Base-by-base conservation (phyloP, 2,113 vertebrate genomes). In the Chloropsis hardwickii region DNA sequence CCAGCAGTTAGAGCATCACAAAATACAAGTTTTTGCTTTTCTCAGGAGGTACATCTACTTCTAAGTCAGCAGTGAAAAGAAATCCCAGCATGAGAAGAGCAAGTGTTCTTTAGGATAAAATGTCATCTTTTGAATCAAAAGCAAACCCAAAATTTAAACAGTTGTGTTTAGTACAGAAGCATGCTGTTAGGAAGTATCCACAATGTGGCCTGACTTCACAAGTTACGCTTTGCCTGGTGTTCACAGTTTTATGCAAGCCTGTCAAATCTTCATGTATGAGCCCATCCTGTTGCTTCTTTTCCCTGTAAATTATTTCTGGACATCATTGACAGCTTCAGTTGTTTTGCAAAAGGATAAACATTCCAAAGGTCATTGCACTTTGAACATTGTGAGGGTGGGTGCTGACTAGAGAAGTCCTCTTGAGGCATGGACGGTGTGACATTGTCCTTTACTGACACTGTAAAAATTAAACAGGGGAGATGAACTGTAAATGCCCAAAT, bases 11-110 rank as follows among this genome's bases (percentile, higher is more conserved):
- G 8, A 60, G 3, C 69, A 81, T 40, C 51, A 86, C n/a, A 90
- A 96, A 90, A 88, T 25, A 28, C 16, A 56, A 58, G 39, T 25
- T 78, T 88, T 81, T 77, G 22, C 33, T n/a, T 86, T 66, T 86
- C 47, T 83, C 1, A 2, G 70, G 64, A 64, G 7, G 3, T 47
- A 1, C 35, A 54, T 14, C 44, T 65, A 29, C 62, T 88, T 83
- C 76, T 73, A 81, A 94, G 39, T 23, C 29, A 92, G 31, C 35
- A 77, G 29, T 22, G 62, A 86, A 88, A 65, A 69, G 51, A 50
- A 54, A 88, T 42, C 62, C 6, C 58, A 74, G 71, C 42, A 50
- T 62, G 56, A 65, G 64, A 73, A 77, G 23, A 58, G 19, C 18
- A 58, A 73, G 11, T 2, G 1, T 17, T 81, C 35, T 73, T 61